A percentile compares a stretch with the other conserved stretches of the same genome.
Conservation (phyloP, 2,797 vertebrate species). For the Triplophysa yarkandensis region DNA sequence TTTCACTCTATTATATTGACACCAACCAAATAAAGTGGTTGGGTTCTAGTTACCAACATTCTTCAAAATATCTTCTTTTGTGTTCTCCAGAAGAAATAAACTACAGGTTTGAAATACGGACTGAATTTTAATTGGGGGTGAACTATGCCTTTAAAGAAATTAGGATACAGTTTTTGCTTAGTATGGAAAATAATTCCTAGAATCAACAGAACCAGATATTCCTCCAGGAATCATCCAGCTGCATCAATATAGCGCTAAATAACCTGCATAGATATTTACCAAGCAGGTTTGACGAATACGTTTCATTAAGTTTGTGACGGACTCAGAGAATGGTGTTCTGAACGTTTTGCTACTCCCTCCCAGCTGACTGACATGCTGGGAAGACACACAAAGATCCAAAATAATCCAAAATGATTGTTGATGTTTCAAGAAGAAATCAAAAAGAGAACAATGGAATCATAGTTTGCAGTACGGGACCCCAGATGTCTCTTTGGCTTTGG, state of each 20-base stretch:
- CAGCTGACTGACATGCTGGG: conserved; percentile 17
- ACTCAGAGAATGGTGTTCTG: neutral
- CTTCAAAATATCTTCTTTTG: too few relatives aligned
- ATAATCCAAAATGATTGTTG: conserved; percentile 9
- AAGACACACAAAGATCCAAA: conserved; percentile 16
- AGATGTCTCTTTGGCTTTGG: conserved; percentile 41
- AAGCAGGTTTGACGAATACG: conserved; percentile 4
- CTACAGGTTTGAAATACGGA: too few relatives aligned
- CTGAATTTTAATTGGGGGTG: too few relatives aligned
- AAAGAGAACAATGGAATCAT: conserved; percentile 45
- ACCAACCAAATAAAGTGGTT: too few relatives aligned
- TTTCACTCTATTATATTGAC: too few relatives aligned
- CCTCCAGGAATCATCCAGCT: conserved; percentile 4
- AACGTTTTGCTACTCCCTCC: conserved; percentile 24
- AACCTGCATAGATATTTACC: conserved; percentile 8
- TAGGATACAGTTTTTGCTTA: too few relatives aligned
- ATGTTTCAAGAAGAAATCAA: conserved; percentile 7
- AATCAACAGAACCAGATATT: conserved; percentile 17
- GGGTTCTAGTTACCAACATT: too few relatives aligned
- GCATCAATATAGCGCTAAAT: neutral
- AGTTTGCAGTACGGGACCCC: conserved; percentile 40
- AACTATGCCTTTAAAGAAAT: too few relatives aligned
- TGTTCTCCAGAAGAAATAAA: too few relatives aligned
- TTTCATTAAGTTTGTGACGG: conserved; percentile 24
- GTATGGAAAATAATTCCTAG: conserved; percentile 23